These are phyloP conservation scores for Pantala flavescens DNA, from an alignment of 1,140 invertebrate species.

Conservation along the genomic window DNA sequence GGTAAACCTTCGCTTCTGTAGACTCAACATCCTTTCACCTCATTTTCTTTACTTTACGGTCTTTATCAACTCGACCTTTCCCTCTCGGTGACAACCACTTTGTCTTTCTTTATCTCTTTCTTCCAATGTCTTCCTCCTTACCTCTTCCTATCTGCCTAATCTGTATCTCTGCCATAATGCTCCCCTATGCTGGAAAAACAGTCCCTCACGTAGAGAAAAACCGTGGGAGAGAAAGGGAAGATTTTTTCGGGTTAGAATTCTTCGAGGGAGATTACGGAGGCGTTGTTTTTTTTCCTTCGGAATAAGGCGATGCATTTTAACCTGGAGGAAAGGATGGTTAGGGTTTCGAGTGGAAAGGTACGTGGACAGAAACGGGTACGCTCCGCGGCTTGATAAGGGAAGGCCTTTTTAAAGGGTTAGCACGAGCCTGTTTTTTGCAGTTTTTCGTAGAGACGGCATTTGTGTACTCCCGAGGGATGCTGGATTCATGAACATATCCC, in stretches of 20 bases:
- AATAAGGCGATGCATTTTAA: constrained; percentile 7
- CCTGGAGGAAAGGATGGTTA: background rate
- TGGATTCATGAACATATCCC: too few species aligned
- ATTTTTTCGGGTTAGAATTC: background rate
- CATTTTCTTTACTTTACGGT: too few species aligned
- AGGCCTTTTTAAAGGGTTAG: too few species aligned
- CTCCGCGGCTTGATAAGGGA: background rate
- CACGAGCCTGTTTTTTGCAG: too few species aligned
- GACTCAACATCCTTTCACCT: too few species aligned
- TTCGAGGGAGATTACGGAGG: background rate
- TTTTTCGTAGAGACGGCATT: too few species aligned
- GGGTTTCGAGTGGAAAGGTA: background rate
- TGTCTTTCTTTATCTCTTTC: background rate
- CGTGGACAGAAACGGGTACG: background rate
- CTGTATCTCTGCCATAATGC: background rate
- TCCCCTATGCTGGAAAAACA: background rate
- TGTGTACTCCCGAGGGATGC: too few species aligned
- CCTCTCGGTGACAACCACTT: too few species aligned
- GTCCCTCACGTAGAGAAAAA: background rate
- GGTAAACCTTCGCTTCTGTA: too few species aligned
- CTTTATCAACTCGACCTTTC: too few species aligned
- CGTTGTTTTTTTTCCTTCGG: background rate
- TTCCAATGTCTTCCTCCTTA: background rate
- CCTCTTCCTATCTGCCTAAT: background rate
- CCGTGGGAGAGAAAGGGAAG: background rate